phyloP scores from a whole-genome alignment of 2,113 vertebrate species.

The Odobenus rosmarus region DNA sequence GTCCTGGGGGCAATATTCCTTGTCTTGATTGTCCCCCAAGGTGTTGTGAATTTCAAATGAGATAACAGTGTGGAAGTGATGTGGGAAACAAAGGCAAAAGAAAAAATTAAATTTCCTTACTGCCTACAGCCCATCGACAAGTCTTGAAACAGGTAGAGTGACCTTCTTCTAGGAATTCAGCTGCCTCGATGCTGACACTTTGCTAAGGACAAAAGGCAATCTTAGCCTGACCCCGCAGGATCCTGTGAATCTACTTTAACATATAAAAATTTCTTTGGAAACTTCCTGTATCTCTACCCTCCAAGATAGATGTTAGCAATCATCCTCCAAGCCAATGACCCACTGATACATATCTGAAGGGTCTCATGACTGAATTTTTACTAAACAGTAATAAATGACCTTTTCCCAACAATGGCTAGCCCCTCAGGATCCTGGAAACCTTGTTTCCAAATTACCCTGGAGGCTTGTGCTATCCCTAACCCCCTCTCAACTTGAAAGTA shows the following conservation, averaged over 20 bases:
- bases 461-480: not conserved
- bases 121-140: not conserved
- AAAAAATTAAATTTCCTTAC: not conserved
- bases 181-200: not conserved
- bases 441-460: not conserved
- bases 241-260: not conserved
- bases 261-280: not conserved
- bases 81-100: not conserved
- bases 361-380: not conserved
- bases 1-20: not conserved
- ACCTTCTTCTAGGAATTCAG: not conserved
- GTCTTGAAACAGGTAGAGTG: not conserved
- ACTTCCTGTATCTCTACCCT: not conserved
- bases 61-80: not conserved
- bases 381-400: not conserved
- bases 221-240: not conserved
- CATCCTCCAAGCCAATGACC: not conserved
- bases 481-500: not conserved
- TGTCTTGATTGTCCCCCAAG: not conserved
- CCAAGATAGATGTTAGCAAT: not conserved
- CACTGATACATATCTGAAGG: not conserved
- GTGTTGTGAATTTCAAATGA: conserved; percentile 19
- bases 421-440: not conserved
- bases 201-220: not conserved
- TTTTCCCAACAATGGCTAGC: not conserved